phyloP scores from a whole-genome alignment of 2,888 invertebrate species.

The Xanthorhoe spadicearia region DNA sequence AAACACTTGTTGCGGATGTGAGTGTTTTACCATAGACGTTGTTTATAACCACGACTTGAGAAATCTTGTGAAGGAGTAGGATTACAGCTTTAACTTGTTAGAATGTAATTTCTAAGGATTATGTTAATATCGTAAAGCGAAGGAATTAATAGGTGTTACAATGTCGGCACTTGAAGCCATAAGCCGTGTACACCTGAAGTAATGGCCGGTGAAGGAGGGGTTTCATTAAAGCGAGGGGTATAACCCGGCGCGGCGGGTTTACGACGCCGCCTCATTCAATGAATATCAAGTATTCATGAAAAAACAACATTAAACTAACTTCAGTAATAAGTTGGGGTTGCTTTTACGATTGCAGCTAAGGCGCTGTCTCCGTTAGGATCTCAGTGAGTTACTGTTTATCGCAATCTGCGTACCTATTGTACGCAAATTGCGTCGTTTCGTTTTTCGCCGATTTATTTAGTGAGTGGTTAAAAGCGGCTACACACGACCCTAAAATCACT shows the following conservation, averaged over 20 bases:
- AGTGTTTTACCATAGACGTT: too few species aligned
- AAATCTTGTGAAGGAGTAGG: too few species aligned
- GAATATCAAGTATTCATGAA: conserved; percentile 40
- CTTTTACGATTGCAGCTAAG: conserved; percentile 16
- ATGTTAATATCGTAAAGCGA: not conserved
- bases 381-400: too few species aligned
- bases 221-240: conserved; percentile 40
- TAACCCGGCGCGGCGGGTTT: conserved; percentile 37
- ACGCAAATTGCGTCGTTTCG: too few species aligned
- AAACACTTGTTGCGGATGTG: too few species aligned
- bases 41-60: too few species aligned
- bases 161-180: not conserved
- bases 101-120: not conserved
- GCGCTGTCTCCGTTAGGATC: too few species aligned
- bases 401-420: too few species aligned
- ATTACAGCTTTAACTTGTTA: not conserved
- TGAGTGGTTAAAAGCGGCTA: too few species aligned
- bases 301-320: conserved; percentile 28
- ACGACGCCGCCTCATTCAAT: conserved; percentile 30
- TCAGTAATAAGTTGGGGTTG: conserved; percentile 16
- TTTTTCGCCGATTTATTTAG: too few species aligned
- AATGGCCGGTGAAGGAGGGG: conserved; percentile 46
- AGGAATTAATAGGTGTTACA: not conserved
- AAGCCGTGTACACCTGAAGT: conserved; percentile 27
- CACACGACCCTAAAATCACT: too few species aligned